phyloP scores from a whole-genome alignment of 2,888 invertebrate species.

The Rotaria magnacalcarata region DNA sequence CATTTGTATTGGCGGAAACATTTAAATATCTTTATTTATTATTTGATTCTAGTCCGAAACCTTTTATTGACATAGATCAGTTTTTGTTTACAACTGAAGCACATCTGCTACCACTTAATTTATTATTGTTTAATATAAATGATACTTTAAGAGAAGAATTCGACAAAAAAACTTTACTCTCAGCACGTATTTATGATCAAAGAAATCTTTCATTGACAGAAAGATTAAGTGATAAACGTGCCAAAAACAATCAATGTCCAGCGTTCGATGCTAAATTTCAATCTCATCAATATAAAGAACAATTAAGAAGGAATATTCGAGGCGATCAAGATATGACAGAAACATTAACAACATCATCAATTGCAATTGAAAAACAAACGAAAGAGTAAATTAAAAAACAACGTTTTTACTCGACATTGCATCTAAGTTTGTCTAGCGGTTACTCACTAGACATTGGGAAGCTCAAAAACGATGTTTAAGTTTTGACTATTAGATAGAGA shows the following conservation, averaged over 20 bases:
- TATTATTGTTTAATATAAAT: not conserved
- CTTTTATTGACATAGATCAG: slow-evolving; percentile 62
- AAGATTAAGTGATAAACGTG: not conserved
- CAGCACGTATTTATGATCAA: not conserved
- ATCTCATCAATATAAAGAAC: not conserved
- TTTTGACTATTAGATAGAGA: too few relatives aligned
- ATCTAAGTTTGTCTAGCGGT: too few relatives aligned
- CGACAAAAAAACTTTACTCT: not conserved
- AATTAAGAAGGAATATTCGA: slow-evolving; percentile 24
- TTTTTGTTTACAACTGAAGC: slow-evolving; percentile 70
- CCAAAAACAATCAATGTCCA: slow-evolving; percentile 7
- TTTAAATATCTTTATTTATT: slow-evolving; percentile 91
- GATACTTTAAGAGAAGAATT: slow-evolving; percentile 15
- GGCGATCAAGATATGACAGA: slow-evolving; percentile 33
- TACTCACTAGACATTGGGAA: too few relatives aligned
- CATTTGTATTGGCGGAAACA: slow-evolving; percentile 92
- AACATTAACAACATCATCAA: slow-evolving; percentile 20
- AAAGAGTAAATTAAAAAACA: not conserved
- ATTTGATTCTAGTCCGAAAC: slow-evolving; percentile 79
- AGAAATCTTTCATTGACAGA: slow-evolving; percentile 4
- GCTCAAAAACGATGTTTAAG: too few relatives aligned
- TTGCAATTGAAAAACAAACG: not conserved
- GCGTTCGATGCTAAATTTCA: not conserved
- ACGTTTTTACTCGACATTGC: too few relatives aligned
- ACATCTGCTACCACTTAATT: slow-evolving; percentile 73